Evolutionary conservation across 2,113 vertebrate species (phyloP).

Genomic region (Ginglymostoma cirratum): DNA sequence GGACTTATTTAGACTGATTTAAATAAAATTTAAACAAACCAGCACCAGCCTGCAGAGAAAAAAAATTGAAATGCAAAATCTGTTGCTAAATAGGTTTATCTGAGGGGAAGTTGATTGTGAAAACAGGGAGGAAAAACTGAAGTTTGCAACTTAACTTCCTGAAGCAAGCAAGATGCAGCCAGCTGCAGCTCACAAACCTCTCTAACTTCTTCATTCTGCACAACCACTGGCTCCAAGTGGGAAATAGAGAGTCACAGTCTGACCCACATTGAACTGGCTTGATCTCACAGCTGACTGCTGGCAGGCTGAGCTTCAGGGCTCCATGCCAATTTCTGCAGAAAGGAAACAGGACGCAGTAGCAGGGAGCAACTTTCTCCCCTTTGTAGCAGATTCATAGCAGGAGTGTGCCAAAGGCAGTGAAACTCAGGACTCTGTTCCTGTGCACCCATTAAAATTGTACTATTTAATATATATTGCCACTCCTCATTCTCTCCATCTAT

Average conservation of each 20-base stretch:
- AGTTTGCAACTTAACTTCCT: background rate
- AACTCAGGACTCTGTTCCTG: background rate
- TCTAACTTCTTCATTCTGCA: background rate
- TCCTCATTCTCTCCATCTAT: background rate
- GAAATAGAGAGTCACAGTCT: background rate
- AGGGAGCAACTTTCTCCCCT: no score
- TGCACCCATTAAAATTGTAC: background rate
- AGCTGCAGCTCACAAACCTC: background rate
- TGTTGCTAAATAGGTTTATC: background rate
- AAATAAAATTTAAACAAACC: background rate
- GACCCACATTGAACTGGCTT: background rate
- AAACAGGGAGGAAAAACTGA: background rate
- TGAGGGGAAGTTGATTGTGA: background rate
- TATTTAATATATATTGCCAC: background rate
- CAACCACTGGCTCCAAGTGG: background rate
- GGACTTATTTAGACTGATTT: background rate
- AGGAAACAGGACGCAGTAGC: no score
- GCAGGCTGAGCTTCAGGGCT: background rate
- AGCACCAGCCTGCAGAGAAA: background rate
- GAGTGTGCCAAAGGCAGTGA: background rate
- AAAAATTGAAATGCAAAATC: background rate
- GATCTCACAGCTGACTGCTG: background rate
- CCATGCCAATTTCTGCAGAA: no score
- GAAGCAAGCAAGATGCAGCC: background rate
- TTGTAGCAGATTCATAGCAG: background rate